Evolutionary conservation across 2,113 vertebrate species (phyloP).

Genomic region (Mustela nigripes): DNA sequence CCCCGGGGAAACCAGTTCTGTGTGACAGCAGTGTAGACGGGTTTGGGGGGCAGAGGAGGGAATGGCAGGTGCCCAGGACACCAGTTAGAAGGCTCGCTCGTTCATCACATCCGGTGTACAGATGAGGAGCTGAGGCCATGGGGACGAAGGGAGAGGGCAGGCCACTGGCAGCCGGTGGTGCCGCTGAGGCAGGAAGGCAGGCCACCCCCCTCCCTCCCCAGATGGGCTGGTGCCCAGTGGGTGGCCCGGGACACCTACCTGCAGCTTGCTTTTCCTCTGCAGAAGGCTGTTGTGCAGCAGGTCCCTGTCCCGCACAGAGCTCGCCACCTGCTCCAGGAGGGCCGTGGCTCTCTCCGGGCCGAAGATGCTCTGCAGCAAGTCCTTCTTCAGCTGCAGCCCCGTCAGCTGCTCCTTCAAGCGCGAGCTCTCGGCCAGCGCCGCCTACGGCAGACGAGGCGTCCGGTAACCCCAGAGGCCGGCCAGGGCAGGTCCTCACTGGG

Average conservation of each 20-base stretch:
- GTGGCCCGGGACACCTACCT: constrained; percentile 84
- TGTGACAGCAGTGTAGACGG: background rate
- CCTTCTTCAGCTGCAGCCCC: constrained; percentile 89
- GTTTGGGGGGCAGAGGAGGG: background rate
- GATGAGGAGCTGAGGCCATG: fast-evolving
- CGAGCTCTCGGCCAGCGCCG: constrained; percentile 89
- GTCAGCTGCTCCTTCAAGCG: constrained; percentile 91
- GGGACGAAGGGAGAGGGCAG: background rate
- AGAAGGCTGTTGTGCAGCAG: constrained; percentile 91
- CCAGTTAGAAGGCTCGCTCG: fast-evolving
- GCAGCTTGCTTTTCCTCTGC: constrained; percentile 91
- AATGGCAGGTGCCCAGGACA: background rate
- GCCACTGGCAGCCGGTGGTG: fast-evolving
- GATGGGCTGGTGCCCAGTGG: fast-evolving
- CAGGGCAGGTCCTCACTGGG: background rate
- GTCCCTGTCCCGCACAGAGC: constrained; percentile 89
- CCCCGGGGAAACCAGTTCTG: background rate
- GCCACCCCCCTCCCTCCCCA: fast-evolving
- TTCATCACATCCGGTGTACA: background rate
- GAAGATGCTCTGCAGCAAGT: constrained; percentile 90
- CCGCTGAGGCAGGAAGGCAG: background rate
- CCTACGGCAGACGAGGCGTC: constrained; percentile 74
- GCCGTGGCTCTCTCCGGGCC: constrained; percentile 87
- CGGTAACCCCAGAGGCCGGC: fast-evolving
- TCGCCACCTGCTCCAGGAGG: constrained; percentile 88